Evolutionary conservation across 2,113 vertebrate species (phyloP).

Genomic region (Perca schrenkii): DNA sequence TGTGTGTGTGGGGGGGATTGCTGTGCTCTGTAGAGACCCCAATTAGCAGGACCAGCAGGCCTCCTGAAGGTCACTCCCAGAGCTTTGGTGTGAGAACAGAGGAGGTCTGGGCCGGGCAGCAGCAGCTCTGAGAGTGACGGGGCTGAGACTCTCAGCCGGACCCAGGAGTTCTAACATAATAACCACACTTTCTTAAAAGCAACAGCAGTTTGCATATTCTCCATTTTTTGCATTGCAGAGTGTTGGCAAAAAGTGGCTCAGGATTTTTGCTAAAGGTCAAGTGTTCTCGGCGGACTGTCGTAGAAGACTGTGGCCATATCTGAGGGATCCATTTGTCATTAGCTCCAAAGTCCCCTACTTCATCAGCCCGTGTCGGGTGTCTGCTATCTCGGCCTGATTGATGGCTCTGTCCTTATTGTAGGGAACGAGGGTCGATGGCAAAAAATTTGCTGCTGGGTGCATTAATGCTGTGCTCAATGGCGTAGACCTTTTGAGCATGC

Average conservation of each 20-base stretch:
- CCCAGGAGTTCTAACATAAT: constrained; percentile 42
- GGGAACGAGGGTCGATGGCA: constrained; percentile 75
- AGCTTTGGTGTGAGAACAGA: constrained; percentile 70
- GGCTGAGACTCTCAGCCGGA: constrained; percentile 39
- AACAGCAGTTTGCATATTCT: constrained; percentile 45
- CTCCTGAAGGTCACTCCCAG: constrained; percentile 75
- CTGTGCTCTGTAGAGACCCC: constrained; percentile 75
- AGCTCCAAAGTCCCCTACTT: constrained; percentile 78
- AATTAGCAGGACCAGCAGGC: constrained; percentile 75
- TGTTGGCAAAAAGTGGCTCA: constrained; percentile 47
- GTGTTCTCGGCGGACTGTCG: constrained; percentile 62
- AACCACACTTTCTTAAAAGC: constrained; percentile 29
- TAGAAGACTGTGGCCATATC: constrained; percentile 72
- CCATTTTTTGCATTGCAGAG: constrained; percentile 23
- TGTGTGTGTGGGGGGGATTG: background rate
- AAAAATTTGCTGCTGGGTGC: constrained; percentile 82
- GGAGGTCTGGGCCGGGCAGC: constrained; percentile 42
- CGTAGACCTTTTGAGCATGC: constrained; percentile 79
- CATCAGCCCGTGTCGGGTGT: constrained; percentile 77
- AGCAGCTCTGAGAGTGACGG: constrained; percentile 34
- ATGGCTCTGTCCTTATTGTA: constrained; percentile 82
- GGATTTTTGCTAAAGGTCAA: constrained; percentile 74
- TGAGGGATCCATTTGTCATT: constrained; percentile 78
- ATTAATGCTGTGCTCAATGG: constrained; percentile 77
- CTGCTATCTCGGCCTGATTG: constrained; percentile 80